phyloP scores from a whole-genome alignment of 2,888 invertebrate species.

The Euplexia lucipara region DNA sequence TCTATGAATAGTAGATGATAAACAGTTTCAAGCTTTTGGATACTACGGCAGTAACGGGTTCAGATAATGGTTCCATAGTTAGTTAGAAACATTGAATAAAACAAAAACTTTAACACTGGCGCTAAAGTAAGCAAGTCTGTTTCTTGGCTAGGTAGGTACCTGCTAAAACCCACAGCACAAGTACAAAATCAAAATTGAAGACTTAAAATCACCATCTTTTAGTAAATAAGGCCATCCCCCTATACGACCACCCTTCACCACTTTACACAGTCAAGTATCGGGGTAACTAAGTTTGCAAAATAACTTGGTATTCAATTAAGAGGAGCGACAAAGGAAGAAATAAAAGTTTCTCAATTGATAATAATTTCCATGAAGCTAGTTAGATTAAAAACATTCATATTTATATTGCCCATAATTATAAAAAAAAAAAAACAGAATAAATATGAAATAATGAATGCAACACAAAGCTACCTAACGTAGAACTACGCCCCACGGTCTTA shows the following conservation, averaged over 20 bases:
- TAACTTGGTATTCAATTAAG: conserved; percentile 40
- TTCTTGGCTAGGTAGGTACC: no score
- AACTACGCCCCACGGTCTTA: conserved; percentile 10
- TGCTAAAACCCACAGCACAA: no score
- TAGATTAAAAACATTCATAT: not conserved
- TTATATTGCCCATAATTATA: not conserved
- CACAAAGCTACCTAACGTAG: conserved; percentile 5
- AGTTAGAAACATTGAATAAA: no score
- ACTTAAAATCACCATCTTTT: no score
- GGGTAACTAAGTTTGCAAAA: conserved; percentile 13
- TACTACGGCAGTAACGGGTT: not conserved
- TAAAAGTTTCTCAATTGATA: conserved; percentile 52
- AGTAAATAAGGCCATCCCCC: no score
- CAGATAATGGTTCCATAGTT: not conserved
- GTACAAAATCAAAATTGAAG: no score
- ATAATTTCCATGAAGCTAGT: conserved; percentile 29
- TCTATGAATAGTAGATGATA: not conserved
- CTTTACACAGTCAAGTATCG: no score
- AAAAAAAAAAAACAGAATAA: not conserved
- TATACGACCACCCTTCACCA: no score
- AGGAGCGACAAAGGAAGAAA: conserved; percentile 27
- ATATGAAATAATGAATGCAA: not conserved
- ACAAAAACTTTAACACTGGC: no score
- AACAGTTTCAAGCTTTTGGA: not conserved
- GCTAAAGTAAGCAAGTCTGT: no score